Evolutionary conservation across 2,113 vertebrate genomes (phyloP).

Genomic region (Passer montanus): DNA sequence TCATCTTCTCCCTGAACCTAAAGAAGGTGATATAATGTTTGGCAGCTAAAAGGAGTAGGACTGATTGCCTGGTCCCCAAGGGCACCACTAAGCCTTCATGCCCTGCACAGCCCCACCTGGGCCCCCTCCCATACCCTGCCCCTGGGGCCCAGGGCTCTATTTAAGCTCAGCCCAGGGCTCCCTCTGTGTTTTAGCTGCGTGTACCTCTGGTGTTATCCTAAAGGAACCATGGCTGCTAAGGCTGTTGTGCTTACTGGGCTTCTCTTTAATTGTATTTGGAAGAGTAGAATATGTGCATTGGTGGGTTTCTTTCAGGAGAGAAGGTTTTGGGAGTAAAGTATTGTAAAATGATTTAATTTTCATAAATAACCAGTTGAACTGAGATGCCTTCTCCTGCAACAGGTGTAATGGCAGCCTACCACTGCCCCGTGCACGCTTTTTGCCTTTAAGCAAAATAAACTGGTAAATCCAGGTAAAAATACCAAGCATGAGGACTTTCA

Average conservation of each 20-base stretch:
- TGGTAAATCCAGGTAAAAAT: neutral
- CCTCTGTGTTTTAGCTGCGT: rapidly evolving
- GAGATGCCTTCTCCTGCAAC: neutral
- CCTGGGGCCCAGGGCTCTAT: neutral
- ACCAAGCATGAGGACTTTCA: neutral
- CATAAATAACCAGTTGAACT: neutral
- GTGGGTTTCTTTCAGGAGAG: neutral
- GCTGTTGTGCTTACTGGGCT: neutral
- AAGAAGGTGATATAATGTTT: neutral
- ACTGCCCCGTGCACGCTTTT: neutral
- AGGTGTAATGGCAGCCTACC: neutral
- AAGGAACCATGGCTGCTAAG: rapidly evolving
- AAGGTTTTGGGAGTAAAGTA: neutral
- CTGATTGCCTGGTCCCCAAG: neutral
- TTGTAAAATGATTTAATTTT: neutral
- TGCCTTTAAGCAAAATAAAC: neutral
- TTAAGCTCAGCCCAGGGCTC: rapidly evolving
- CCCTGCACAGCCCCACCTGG: neutral
- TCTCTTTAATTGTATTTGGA: neutral
- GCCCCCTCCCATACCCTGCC: neutral
- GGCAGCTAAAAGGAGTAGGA: neutral
- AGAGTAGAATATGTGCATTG: neutral
- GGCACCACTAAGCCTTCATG: neutral
- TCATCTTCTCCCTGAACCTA: neutral
- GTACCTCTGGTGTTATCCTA: too few relatives aligned